phyloP scores from a whole-genome alignment of 2,113 vertebrate species.

The Pagrus major region DNA sequence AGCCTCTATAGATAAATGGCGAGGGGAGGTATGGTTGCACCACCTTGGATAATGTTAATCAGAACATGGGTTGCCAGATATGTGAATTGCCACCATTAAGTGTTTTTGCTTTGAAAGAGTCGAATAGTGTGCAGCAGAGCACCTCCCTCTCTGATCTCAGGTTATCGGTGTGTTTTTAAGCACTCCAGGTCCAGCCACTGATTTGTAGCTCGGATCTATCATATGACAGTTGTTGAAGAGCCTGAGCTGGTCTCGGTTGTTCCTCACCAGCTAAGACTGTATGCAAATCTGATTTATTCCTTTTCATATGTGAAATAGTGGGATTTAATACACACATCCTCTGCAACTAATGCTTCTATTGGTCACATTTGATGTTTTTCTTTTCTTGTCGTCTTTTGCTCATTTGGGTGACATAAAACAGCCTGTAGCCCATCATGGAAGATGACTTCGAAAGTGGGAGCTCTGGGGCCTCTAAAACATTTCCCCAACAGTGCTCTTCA shows the following conservation, averaged over 20 bases:
- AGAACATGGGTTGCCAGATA: too few species aligned
- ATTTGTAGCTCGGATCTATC: not conserved
- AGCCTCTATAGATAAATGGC: too few species aligned
- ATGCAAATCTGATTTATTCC: too few species aligned
- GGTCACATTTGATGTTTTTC: not conserved
- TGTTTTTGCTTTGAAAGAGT: too few species aligned
- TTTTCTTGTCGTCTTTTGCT: not conserved
- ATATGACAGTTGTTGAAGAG: not conserved
- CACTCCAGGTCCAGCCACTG: too few species aligned
- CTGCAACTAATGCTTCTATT: not conserved
- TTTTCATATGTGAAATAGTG: too few species aligned
- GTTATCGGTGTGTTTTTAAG: too few species aligned
- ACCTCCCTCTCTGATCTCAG: too few species aligned
- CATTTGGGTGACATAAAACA: constrained; percentile 1
- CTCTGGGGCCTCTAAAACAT: constrained; percentile 91
- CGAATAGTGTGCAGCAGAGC: too few species aligned
- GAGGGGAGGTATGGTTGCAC: too few species aligned
- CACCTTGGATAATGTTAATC: too few species aligned
- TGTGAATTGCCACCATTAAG: too few species aligned
- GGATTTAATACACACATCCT: not conserved
- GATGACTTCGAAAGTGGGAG: constrained; percentile 88
- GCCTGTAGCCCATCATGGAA: constrained; percentile 80
- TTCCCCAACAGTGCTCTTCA: constrained; percentile 91
- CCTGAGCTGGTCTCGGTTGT: not conserved
- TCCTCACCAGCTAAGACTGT: not conserved